Evolutionary conservation across 2,888 invertebrate species (phyloP).

Genomic region (Drosophila mimetica): DNA sequence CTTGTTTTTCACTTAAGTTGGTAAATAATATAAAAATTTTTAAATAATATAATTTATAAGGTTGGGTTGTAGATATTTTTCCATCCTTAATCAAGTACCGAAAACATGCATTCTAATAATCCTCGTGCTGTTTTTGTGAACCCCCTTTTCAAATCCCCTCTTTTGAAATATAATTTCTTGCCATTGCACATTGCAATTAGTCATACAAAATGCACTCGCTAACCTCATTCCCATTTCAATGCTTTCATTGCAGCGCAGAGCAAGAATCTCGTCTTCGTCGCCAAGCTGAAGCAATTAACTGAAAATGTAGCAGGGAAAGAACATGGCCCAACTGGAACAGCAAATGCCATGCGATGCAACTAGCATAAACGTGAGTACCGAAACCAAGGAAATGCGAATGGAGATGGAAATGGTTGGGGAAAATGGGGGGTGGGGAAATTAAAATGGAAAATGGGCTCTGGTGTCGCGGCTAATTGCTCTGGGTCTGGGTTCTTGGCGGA

Average conservation of each 20-base stretch:
- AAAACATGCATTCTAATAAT: neutral
- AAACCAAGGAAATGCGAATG: conserved; percentile 18
- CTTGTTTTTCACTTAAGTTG: no score
- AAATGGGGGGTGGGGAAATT: conserved; percentile 6
- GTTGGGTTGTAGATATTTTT: no score
- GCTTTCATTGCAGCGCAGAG: conserved; percentile 59
- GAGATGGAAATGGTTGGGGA: neutral
- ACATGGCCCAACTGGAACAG: conserved; percentile 76
- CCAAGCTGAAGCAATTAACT: conserved; percentile 72
- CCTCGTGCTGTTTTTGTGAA: neutral
- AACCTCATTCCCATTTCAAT: conserved; percentile 38
- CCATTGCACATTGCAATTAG: conserved; percentile 29
- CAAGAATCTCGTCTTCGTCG: conserved; percentile 61
- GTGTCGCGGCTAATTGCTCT: conserved; percentile 65
- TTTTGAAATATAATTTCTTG: conserved; percentile 7
- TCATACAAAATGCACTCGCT: conserved; percentile 21
- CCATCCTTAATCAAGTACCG: no score
- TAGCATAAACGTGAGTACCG: conserved; percentile 74
- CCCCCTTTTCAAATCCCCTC: neutral
- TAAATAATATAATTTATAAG: no score
- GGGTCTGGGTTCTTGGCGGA: conserved; percentile 15
- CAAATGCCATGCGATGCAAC: conserved; percentile 74
- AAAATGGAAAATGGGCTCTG: conserved; percentile 20
- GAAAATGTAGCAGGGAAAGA: conserved; percentile 74
- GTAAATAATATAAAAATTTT: no score